Percentiles rank a stretch among this genome's conserved stretches.
Evolutionary conservation across 2,888 invertebrate genomes (phyloP).

Genomic region (Gibbula magus): DNA sequence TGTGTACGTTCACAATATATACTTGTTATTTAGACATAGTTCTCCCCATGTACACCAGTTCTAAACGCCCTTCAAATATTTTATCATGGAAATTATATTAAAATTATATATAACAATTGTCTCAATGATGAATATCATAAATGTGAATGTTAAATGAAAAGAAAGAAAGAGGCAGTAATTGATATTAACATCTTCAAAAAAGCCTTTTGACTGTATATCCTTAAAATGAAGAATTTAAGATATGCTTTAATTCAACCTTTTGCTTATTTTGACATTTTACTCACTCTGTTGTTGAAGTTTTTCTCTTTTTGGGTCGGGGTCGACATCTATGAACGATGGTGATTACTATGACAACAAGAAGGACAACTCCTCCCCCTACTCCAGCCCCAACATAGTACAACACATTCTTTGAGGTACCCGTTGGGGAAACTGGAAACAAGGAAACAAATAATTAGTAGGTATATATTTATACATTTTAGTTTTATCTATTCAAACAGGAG

Average conservation of each 20-base stretch:
- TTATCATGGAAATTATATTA: too few species aligned
- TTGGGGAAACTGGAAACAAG: neutral
- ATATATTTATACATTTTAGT: neutral
- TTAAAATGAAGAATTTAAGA: neutral
- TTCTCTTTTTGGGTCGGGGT: neutral
- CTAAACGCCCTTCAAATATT: too few species aligned
- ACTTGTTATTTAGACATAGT: too few species aligned
- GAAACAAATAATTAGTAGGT: neutral
- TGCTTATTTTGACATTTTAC: neutral
- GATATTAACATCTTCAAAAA: too few species aligned
- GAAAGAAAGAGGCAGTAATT: too few species aligned
- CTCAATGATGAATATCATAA: too few species aligned
- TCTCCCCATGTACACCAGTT: too few species aligned
- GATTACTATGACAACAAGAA: neutral
- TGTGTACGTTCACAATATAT: too few species aligned
- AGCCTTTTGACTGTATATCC: too few species aligned
- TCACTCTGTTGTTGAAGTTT: neutral
- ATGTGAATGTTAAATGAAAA: too few species aligned
- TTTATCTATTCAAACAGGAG: too few species aligned
- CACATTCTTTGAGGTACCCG: neutral
- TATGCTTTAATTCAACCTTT: neutral
- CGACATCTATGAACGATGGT: neutral
- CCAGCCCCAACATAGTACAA: conserved; percentile 17
- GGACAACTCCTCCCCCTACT: conserved; percentile 5
- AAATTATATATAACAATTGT: too few species aligned